Evolutionary conservation across 1,140 invertebrate species (phyloP).

Genomic region (Rhopalosiphum padi): DNA sequence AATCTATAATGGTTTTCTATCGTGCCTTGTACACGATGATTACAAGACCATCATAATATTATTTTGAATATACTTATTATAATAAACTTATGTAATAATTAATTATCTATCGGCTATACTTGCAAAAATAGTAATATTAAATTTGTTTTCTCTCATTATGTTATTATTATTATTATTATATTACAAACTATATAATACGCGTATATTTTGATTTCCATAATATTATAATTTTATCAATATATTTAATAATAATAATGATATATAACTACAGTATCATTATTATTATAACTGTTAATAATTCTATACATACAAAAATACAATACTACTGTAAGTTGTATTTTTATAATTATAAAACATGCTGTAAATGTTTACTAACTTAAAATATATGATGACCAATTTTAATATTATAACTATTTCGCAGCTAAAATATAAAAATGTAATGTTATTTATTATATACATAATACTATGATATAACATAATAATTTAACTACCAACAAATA

Average conservation of each 20-base stretch:
- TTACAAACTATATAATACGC: neutral
- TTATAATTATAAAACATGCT: neutral
- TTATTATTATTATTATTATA: neutral
- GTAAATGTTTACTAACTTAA: neutral
- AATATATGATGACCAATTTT: conserved; percentile 37
- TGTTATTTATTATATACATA: neutral
- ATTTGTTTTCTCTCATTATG: neutral
- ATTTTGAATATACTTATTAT: neutral
- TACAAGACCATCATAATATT: neutral
- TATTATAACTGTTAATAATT: neutral
- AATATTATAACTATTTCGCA: neutral
- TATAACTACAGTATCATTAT: neutral
- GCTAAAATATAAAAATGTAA: neutral
- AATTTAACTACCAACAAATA: neutral
- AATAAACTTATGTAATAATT: neutral
- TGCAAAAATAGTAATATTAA: neutral
- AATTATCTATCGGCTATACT: neutral
- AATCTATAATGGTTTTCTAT: neutral
- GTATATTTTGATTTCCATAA: neutral
- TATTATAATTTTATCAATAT: neutral
- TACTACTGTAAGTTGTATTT: neutral
- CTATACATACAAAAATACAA: neutral
- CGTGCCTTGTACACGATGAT: neutral
- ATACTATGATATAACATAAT: neutral
- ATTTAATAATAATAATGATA: neutral